phyloP scores from a whole-genome alignment of 2,797 vertebrate genomes.

The Halcyon chelicuti region DNA sequence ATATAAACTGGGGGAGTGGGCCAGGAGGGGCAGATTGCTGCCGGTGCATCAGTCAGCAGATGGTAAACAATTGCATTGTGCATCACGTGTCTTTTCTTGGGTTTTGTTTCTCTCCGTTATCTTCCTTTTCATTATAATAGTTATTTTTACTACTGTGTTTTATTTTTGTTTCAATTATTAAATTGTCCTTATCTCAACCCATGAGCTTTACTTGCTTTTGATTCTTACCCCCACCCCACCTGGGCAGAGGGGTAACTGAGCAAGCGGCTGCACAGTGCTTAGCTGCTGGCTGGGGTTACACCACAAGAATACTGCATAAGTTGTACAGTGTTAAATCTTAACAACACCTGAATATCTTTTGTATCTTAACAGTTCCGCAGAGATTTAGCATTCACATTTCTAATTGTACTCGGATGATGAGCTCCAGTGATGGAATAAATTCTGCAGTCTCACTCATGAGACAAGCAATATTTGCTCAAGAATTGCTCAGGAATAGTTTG shows the following conservation, averaged over 20 bases:
- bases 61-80: not conserved
- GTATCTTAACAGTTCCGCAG: not conserved
- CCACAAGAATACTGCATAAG: accelerated
- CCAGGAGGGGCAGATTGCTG: not conserved
- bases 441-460: not conserved
- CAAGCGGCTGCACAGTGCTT: not conserved
- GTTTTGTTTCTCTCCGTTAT: not conserved
- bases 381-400: not conserved
- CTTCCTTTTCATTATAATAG: not conserved
- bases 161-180: not conserved
- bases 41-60: not conserved
- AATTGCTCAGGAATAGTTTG: not conserved
- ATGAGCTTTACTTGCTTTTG: not conserved
- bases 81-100: too few species aligned
- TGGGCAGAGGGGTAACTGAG: too few species aligned
- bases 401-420: not conserved
- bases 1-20: not conserved
- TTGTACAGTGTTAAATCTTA: not conserved
- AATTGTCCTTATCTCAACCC: not conserved
- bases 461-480: not conserved
- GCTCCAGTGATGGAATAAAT: not conserved
- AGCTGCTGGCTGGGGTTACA: not conserved
- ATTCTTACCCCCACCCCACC: not conserved
- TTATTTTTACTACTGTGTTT: not conserved
- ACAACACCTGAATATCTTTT: not conserved